Percentiles rank a stretch among this genome's conserved stretches.
phyloP scores from a whole-genome alignment of 2,888 invertebrate genomes.

The Geophilus truncorum region DNA sequence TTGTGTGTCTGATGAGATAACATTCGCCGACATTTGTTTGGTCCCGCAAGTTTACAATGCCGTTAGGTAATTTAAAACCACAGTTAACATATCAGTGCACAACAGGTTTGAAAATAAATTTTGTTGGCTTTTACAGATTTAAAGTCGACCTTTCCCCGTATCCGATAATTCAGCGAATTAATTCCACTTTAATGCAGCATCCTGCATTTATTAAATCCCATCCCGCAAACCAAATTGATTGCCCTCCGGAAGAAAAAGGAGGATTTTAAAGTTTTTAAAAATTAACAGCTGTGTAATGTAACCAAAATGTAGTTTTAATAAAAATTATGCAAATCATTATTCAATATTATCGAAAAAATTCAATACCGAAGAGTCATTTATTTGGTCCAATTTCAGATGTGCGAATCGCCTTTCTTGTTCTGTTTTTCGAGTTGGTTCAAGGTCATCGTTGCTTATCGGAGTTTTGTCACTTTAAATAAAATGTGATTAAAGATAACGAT shows the following conservation, averaged over 20 bases:
- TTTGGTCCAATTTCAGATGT: too few species aligned
- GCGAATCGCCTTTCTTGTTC: too few species aligned
- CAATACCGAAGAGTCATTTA: too few species aligned
- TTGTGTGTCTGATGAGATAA: slow-evolving; percentile 88
- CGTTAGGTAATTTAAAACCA: slow-evolving; percentile 59
- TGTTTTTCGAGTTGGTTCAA: too few species aligned
- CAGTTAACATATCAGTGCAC: too few species aligned
- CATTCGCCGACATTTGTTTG: slow-evolving; percentile 89
- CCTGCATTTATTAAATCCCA: slow-evolving; percentile 88
- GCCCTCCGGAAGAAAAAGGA: slow-evolving; percentile 55
- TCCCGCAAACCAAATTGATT: slow-evolving; percentile 89
- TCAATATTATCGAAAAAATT: too few species aligned
- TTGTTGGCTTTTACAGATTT: slow-evolving; percentile 62
- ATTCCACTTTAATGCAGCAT: slow-evolving; percentile 76
- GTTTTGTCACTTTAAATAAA: too few species aligned
- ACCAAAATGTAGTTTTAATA: too few species aligned
- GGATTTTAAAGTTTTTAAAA: neutral
- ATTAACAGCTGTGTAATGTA: too few species aligned
- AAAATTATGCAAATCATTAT: too few species aligned
- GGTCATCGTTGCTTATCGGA: too few species aligned
- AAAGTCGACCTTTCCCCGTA: slow-evolving; percentile 85
- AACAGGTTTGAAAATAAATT: neutral
- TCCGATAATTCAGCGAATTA: slow-evolving; percentile 81
- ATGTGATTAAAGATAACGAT: too few species aligned
- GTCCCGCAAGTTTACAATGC: slow-evolving; percentile 96